Evolutionary conservation across 1,140 invertebrate species (phyloP), one percentile per base, ranked within the genome.

Genomic region (Drosophila biarmipes): DNA sequence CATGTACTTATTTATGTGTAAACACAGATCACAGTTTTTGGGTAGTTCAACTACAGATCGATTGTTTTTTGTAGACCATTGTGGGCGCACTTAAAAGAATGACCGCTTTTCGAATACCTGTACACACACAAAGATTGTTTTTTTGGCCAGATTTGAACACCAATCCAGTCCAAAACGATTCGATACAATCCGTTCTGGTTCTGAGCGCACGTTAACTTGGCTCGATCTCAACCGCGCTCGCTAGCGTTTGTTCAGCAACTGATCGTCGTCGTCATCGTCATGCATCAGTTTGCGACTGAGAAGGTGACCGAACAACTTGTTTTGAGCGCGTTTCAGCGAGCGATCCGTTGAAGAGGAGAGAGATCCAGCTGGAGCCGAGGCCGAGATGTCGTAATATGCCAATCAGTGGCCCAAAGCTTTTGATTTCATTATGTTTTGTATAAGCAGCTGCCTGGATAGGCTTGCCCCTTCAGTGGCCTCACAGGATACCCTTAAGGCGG

Each of bases 231-330:
- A 79, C 84, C 79, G 62, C 66, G 63, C 78, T 51, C 84, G 62
- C 62, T 79, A 75, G 78, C 82, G 82, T 72, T 87, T 78, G 84
- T 79, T 87, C 52, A 67, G 59, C 84, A 82, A 87, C 82, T 87
- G 58, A 75, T 64, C 53, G 45, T 51, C 24, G 24, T 24, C 45
- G 67, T 69, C 51, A 57, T 78, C 58, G 71, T 63, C 48, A 55
- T 66, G 72, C 72, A 75, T 55, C 72, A 55, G 42, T 48, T 53
- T 42, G 34, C 7, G 40, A 42, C 49, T 35, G 24, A 52, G 48
- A 51, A 14, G 31, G 46, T 63, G 24, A 10, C 10, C 21, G 29
- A 54, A 75, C 43, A 68, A 76, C 73, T 49, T 45, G 73, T 76
- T 76, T 76, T 53, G 73, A 76, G 73, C 63, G 49, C 21, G 48